A percentile compares a stretch with the other conserved stretches of the same genome.
phyloP scores from a whole-genome alignment of 2,888 invertebrate genomes.

The Callinectes sapidus region DNA sequence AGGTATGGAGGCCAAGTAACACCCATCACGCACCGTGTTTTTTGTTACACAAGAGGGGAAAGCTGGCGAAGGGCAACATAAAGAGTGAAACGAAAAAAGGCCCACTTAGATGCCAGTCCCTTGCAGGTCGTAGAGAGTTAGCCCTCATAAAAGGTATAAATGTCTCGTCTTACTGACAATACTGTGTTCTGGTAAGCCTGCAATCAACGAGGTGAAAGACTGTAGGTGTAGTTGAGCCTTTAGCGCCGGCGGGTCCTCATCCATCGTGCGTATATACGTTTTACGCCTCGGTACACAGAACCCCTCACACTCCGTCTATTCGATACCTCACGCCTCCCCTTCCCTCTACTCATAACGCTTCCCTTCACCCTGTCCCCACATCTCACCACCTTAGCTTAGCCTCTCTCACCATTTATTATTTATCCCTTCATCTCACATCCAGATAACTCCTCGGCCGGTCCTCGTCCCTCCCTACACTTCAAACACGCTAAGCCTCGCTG shows the following conservation, averaged over 20 bases:
- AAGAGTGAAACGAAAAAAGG: too few relatives aligned
- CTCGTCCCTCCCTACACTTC: not conserved
- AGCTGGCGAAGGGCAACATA: too few relatives aligned
- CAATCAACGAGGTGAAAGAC: not conserved
- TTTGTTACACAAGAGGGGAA: too few relatives aligned
- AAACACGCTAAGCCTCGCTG: not conserved
- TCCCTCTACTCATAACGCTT: conserved; percentile 7
- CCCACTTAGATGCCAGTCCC: too few relatives aligned
- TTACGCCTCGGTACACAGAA: not conserved
- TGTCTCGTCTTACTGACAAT: not conserved
- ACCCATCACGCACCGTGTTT: not conserved
- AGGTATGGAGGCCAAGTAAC: not conserved
- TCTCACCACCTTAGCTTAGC: conserved; percentile 8
- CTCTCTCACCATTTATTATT: conserved; percentile 4
- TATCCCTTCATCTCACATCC: conserved; percentile 4
- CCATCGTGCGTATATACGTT: not conserved
- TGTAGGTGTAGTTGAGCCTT: not conserved
- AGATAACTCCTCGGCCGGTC: not conserved
- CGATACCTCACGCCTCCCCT: not conserved
- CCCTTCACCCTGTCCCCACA: conserved; percentile 16
- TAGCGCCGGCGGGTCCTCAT: not conserved
- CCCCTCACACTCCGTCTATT: not conserved
- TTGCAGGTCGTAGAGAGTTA: too few relatives aligned
- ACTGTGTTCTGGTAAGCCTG: not conserved
- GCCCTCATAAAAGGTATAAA: too few relatives aligned